These are phyloP conservation scores for Campylomormyrus tamandua DNA, from an alignment of 2,113 vertebrate genomes.

Conservation along the genomic window DNA sequence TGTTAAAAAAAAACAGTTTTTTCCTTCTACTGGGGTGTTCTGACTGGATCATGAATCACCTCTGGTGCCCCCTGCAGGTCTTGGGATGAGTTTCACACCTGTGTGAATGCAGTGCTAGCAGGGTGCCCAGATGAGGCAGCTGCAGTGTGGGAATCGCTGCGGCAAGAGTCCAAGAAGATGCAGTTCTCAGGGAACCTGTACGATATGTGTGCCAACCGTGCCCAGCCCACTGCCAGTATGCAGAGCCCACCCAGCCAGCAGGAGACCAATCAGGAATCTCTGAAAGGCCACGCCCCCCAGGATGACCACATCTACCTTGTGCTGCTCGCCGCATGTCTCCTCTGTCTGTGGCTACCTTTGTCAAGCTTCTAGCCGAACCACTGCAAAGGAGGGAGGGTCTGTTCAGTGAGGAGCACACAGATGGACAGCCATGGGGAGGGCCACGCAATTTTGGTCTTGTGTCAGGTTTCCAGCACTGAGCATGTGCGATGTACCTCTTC, in stretches of 20 bases:
- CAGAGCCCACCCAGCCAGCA: constrained; percentile 42
- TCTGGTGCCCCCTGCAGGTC: constrained; percentile 59
- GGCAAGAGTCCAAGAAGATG: constrained; percentile 85
- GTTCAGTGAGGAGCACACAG: not conserved
- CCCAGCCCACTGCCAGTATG: constrained; percentile 44
- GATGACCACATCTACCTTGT: constrained; percentile 13
- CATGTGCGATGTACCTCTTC: not conserved
- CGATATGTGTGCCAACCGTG: constrained; percentile 73
- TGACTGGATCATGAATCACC: not conserved
- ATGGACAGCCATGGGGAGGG: not conserved
- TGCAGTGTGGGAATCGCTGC: constrained; percentile 84
- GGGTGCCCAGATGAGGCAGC: constrained; percentile 83
- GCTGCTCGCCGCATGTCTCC: constrained; percentile 34
- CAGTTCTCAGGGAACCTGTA: constrained; percentile 90
- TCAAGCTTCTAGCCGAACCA: constrained; percentile 44
- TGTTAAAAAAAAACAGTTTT: not conserved
- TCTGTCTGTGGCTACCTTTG: constrained; percentile 38
- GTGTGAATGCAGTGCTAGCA: constrained; percentile 74
- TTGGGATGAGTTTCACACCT: constrained; percentile 88
- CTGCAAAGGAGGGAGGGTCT: not conserved
- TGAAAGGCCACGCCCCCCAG: constrained; percentile 48
- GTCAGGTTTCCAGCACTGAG: not conserved
- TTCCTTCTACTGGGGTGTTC: not conserved
- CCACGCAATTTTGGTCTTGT: not conserved
- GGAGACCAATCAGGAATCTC: constrained; percentile 81